Evolutionary conservation across 2,888 invertebrate species (phyloP).

Genomic region (Drosophila kanekoi): DNA sequence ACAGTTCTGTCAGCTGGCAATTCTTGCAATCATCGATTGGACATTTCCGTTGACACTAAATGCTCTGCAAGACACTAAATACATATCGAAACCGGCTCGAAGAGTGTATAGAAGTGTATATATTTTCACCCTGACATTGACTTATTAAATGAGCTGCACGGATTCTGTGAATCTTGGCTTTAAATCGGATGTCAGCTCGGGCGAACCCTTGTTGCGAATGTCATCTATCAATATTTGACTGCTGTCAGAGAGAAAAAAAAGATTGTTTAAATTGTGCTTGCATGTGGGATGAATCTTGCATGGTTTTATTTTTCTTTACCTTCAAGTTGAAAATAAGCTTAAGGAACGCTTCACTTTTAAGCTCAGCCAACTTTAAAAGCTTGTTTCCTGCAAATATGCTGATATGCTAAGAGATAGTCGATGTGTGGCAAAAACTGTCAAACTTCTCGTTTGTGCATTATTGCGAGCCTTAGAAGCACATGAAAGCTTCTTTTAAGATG

Average conservation of each 20-base stretch:
- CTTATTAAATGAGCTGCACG: constrained; percentile 14
- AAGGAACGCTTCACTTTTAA: background rate
- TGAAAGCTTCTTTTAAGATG: no score
- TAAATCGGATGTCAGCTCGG: background rate
- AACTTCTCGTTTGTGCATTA: no score
- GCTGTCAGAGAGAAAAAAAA: background rate
- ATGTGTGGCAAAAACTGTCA: no score
- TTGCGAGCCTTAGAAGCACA: no score
- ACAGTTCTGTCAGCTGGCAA: constrained; percentile 18
- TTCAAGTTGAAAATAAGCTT: no score
- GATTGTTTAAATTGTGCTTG: background rate
- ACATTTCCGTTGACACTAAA: constrained; percentile 2
- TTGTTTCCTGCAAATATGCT: no score
- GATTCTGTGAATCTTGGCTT: background rate
- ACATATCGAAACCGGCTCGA: background rate
- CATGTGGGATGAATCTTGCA: background rate
- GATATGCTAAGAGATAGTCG: no score
- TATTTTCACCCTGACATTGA: constrained; percentile 16
- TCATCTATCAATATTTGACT: constrained; percentile 34
- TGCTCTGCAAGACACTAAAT: constrained; percentile 10
- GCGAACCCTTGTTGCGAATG: constrained; percentile 2
- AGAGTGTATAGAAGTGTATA: background rate
- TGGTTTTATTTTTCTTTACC: no score
- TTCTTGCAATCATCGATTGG: constrained; percentile 29
- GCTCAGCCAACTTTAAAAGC: background rate